Evolutionary conservation across 1,140 invertebrate genomes (phyloP), one percentile per base, ranked within the genome.

Genomic region (Zaprionus davidi): DNA sequence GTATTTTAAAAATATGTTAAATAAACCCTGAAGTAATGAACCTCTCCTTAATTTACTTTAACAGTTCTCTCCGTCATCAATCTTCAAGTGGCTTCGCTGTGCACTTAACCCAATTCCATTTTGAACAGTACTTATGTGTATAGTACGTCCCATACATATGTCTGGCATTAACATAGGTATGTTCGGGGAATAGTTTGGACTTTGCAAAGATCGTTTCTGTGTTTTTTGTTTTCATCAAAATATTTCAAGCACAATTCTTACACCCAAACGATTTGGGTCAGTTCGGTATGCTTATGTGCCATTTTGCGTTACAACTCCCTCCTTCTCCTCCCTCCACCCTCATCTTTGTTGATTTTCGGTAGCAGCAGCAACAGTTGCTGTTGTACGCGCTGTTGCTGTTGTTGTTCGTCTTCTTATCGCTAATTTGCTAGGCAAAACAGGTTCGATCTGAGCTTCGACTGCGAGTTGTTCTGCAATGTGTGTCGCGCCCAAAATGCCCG

Each of bases 371-470:
- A 51, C 41, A 17, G 46, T 17, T 24, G 44, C 56, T 41, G 53
- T 20, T 55, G 28, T 22, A 17, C 36, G 28, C 12, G 49, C 41
- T 69, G 51, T 46, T 62, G 70, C 7, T 17, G 34, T 49, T n/a
- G 46, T 17, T 31, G 64, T 28, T 24, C 46, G 31, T 67, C 44
- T 44, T 67, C 63, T 15, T 44, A 44, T 63, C 17, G 55, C 46
- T 78, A 73, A 85, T 86, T 85, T 86, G 79, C 79, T 79, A 85
- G 63, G 79, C 82, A 86, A 86, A 86, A 86, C 82, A 86, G 82
- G 82, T 86, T 86, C 79, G 76, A 86, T 85, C 82, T 85, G 9
- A 11, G 9, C 9, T 34, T 34, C 17, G 38, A 31, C 49, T 31
- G 34, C 55, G 51, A 41, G 38, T 41, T 71, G 44, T 62, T 46